Evolutionary conservation across 1,140 invertebrate species (phyloP), one percentile per base, ranked within the genome.

Genomic region (Neotoxoptera formosana): DNA sequence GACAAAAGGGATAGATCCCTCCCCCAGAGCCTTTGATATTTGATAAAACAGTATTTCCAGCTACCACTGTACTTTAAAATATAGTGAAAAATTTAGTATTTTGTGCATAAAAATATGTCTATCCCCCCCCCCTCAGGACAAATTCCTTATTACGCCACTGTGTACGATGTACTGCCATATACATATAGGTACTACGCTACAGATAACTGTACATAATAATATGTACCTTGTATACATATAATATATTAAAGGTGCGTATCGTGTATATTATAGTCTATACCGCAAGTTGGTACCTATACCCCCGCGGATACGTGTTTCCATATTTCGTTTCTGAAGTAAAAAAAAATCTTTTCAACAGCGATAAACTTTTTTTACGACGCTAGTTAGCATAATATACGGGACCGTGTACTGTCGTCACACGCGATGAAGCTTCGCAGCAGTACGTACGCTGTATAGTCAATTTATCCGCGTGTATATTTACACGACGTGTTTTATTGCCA

Each of bases 261-360:
- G 21, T 60, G 4, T 9, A 30, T n/a, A 76, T n/a, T n/a, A 76
- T n/a, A n/a, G 14, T 67, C 60, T 67, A 76, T 30, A 76, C n/a
- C 0, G 21, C n/a, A 76, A n/a, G 60, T n/a, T n/a, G n/a, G n/a
- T 17, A n/a, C 60, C 41, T 41, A 41, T 41, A 41, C 41, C 41
- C 41, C n/a, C 60, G 30, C 14, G 30, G n/a, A 76, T 76, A n/a
- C 14, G 30, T n/a, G 30, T 76, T 76, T n/a, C 60, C 30, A 76
- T 76, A 76, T 76, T 76, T 76, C n/a, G 60, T 76, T 76, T 76
- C 60, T n/a, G 11, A 76, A 76, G 60, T 76, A 76, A 76, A 76
- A 67, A 67, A 76, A 76, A 2, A n/a, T 76, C 60, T 17, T 76
- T 76, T 76, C 60, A n/a, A 76, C n/a, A n/a, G 25, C 84, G 84